Evolutionary conservation across 2,113 vertebrate species (phyloP).

Genomic region (Elaphurus davidianus): DNA sequence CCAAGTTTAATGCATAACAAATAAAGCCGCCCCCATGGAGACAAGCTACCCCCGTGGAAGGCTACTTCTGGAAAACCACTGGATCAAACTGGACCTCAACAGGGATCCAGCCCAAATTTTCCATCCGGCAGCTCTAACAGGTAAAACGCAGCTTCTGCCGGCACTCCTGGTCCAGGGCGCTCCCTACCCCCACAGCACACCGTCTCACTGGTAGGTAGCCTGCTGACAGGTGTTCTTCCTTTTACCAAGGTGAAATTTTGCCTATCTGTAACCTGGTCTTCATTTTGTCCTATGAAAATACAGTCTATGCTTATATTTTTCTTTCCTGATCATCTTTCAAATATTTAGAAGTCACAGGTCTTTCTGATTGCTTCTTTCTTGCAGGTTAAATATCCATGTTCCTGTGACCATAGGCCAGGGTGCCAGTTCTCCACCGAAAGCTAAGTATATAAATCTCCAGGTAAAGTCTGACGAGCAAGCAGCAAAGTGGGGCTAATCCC

Average conservation of each 20-base stretch:
- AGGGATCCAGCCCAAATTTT: background rate
- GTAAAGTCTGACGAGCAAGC: background rate
- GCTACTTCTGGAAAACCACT: background rate
- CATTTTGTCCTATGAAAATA: background rate
- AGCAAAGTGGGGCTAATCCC: background rate
- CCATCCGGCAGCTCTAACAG: background rate
- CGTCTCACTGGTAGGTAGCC: background rate
- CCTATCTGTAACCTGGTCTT: background rate
- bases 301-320: background rate
- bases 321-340: background rate
- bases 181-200: background rate
- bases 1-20: slow-evolving; percentile 3
- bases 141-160: background rate
- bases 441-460: background rate
- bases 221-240: background rate
- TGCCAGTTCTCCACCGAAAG: background rate
- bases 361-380: background rate
- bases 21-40: background rate
- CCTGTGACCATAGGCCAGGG: background rate
- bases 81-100: background rate
- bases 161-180: background rate
- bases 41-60: background rate
- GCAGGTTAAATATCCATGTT: background rate
- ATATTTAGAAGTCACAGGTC: background rate
- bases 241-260: background rate